phyloP scores from a whole-genome alignment of 2,797 vertebrate species.

The Danio aesculapii region DNA sequence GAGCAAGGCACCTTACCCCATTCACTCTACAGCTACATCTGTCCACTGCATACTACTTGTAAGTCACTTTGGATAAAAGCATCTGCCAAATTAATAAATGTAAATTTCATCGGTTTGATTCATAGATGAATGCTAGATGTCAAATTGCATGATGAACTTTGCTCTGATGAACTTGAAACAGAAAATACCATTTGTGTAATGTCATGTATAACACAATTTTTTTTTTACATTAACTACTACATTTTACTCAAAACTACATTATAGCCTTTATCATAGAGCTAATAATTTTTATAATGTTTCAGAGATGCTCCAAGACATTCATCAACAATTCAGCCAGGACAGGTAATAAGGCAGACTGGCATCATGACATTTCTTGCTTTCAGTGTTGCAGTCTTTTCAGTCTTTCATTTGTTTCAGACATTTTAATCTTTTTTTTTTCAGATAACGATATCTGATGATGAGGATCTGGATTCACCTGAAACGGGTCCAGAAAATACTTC shows the following conservation, averaged over 20 bases:
- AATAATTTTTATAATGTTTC: conserved; percentile 7
- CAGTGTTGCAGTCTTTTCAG: conserved; percentile 23
- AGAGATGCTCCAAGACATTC: conserved; percentile 24
- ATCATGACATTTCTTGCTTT: conserved; percentile 32
- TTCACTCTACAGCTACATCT: too few species aligned
- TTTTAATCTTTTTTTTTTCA: conserved; percentile 28
- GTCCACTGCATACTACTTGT: too few species aligned
- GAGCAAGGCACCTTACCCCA: too few species aligned
- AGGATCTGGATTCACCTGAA: conserved; percentile 24
- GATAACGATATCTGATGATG: conserved; percentile 23
- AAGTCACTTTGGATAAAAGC: too few species aligned
- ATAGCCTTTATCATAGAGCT: conserved; percentile 16
- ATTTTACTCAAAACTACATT: conserved; percentile 17
- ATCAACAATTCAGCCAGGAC: conserved; percentile 17
- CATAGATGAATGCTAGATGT: conserved; percentile 7
- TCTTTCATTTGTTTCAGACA: conserved; percentile 19
- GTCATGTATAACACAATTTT: background rate
- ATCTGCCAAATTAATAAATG: too few species aligned
- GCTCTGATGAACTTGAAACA: background rate
- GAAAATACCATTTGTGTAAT: background rate
- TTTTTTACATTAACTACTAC: background rate
- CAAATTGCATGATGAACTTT: conserved; percentile 6
- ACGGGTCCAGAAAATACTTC: conserved; percentile 3
- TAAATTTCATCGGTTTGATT: background rate
- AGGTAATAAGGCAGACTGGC: conserved; percentile 35